Base-by-base conservation (phyloP, 2,113 vertebrate genomes). In the Rynchops niger region DNA sequence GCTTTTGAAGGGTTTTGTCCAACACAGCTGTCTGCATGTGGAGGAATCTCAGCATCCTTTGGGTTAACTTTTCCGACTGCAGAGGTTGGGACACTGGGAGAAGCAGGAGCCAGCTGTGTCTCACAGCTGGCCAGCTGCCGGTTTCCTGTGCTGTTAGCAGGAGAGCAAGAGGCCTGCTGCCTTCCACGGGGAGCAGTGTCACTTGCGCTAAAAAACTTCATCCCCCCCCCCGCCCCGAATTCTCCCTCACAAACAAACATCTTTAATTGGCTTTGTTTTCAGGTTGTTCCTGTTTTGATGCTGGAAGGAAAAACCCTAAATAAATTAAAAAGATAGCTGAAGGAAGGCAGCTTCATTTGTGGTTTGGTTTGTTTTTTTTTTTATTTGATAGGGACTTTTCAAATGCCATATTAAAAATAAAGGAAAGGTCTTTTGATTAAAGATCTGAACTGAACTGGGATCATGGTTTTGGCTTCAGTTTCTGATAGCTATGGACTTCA, bases 91-190 rank as follows among this genome's bases (percentile, higher is more conserved):
- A 62, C 72, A 40, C 63, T 86, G 55, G 91, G 70, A 29, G 52
- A 34, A 87, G 73, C 63, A n/a, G 67, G 74, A 94, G 71, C 78
- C 87, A 93, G 95, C 82, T 94, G 95, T 85, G 73, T 59, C 71
- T 69, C 91, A 76, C 93, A 93, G 59, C 88, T 92, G 95, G 90
- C 79, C 92, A 92, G 96, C 86, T 89, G 88, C 90, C 9, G 14
- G 11, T 52, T 88, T 83, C 76, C 80, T 92, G 56, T 1, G 2
- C 65, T 76, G 70, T 26, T 49, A 52, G 58, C 34, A 62, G 67
- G 23, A 3, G 1, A 82, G 45, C 67, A 78, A 19, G 40, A 27
- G 0, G 3, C 62, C 62, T 50, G n/a, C 76, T 95, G 88, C 65
- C 23, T 95, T 93, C 73, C 70, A 38, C 34, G 29, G 65, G 36